Evolutionary conservation across 2,888 invertebrate genomes (phyloP).

Genomic region (Stomorhina lunata): DNA sequence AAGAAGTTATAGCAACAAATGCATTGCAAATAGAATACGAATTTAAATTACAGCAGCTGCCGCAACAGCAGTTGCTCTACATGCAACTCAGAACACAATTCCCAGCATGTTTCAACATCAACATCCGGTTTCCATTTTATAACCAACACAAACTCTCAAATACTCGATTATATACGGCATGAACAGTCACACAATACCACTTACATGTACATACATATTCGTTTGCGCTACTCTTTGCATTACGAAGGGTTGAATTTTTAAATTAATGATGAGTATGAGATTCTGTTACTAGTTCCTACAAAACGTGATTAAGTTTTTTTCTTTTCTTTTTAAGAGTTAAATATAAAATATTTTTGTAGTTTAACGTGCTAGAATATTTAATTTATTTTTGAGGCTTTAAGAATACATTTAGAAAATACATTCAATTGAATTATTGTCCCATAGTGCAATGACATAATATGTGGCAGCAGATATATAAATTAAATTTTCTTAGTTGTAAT

Average conservation of each 20-base stretch:
- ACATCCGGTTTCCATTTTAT: conserved; percentile 38
- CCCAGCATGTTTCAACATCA: conserved; percentile 52
- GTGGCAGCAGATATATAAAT: conserved; percentile 1
- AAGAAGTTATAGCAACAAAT: conserved; percentile 4
- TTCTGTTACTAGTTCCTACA: conserved; percentile 9
- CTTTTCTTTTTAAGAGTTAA: not conserved
- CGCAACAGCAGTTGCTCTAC: conserved; percentile 22
- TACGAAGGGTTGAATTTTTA: conserved; percentile 22
- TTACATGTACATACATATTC: no score
- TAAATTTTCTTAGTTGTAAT: not conserved
- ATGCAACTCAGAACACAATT: conserved; percentile 53
- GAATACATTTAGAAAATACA: not conserved
- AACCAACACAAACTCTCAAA: not conserved
- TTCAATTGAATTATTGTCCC: not conserved
- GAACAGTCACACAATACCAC: not conserved
- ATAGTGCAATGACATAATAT: conserved; percentile 7
- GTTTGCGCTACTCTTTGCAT: not conserved
- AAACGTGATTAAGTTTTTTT: conserved; percentile 20
- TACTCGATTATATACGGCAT: no score
- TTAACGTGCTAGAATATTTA: not conserved
- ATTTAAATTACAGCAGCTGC: conserved; percentile 29
- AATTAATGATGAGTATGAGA: conserved; percentile 31
- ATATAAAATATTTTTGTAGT: no score
- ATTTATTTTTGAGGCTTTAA: not conserved
- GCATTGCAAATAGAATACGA: conserved; percentile 27